Base-by-base conservation (phyloP, 2,113 vertebrate genomes). In the Cyprinodon variegatus region DNA sequence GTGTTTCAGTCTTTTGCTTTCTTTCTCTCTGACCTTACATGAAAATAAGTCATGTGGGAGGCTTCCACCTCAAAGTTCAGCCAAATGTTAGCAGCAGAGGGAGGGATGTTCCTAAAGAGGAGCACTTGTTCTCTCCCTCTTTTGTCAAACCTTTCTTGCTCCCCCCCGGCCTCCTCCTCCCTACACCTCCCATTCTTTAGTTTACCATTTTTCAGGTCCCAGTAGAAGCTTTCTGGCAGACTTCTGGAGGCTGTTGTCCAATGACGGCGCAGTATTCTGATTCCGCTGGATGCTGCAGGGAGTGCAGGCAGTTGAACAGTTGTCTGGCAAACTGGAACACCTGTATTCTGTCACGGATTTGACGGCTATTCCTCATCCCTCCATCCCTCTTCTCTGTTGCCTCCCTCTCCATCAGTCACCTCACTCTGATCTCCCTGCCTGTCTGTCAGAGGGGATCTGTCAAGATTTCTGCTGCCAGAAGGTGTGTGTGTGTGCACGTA, bases 51-150 rank as follows among this genome's bases (percentile, higher is more conserved):
- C 96, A 96, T 95, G 94, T 95, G 94, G 95, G 96, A 97, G 96
- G 96, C 95, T 96, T 95, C 93, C 94, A 94, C 96, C 94, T 92
- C 94, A 98, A 98, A 97, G 97, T 99, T 98, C 97, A 98, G 97
- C 96, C 97, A 98, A 98, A 98, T 98, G 97, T 97, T 98, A 99
- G 97, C 95, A 96, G 94, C 90, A 92, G 90, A 77, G 94, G 94
- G 95, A 91, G 94, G 93, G 96, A 96, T 94, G 94, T 94, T 96
- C 93, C 94, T 93, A 92, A 94, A 94, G 93, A 95, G 94, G 92
- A 94, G 93, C 93, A 93, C 94, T 94, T 59, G 7, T 76, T 76
- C 83, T 91, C 94, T 94, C 94, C 69, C 70, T 86, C 90, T 85
- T 29, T 82, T 90, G 78, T 91, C 86, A 88, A 86, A 86, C 85